Evolutionary conservation across 2,113 vertebrate species (phyloP), one percentile per base, ranked within the genome.

Genomic region (Melanerpes formicivorus): DNA sequence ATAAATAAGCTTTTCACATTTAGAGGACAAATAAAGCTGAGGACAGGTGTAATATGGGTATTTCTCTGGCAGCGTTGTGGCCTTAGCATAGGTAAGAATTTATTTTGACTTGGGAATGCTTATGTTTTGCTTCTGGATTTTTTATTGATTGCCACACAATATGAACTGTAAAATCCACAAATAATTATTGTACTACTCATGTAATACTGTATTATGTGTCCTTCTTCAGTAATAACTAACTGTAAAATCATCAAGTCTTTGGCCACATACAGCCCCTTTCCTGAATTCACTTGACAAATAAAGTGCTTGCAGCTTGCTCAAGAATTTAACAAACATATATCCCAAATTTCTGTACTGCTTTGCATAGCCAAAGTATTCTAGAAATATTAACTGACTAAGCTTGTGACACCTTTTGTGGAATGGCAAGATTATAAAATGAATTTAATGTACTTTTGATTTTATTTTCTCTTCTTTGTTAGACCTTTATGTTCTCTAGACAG

Each of bases 1-100:
- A 95, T 93, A 90, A 90, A 97, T 93, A 93, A 94, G 76, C 74
- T 79, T 95, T 88, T 80, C 70, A 81, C 59, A 90, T 91, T 93
- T 90, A 91, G 84, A 89, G 90, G 87, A 71, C 73, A 90, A 65
- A 88, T 67, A 80, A 86, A 90, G 77, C 81, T 78, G 73, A 72
- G 65, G 69, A 69, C 66, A 84, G 84, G 55, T 91, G 70, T 78
- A 81, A 75, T 85, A 55, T 5, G 18, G 74, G 59, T 69, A 55
- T 94, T 93, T 94, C 91, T 84, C 80, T 86, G 71, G 32, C 44
- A 75, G n/a, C 30, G 46, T 52, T 72, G 37, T 62, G 66, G 50
- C 70, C 55, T 84, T 92, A 89, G 58, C 63, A 22, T 81, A 88
- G 54, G 55, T 83, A 55, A 65, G 82, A 75, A 88, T 88, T 74